A percentile compares a stretch with the other conserved stretches of the same genome.
phyloP scores from a whole-genome alignment of 2,113 vertebrate genomes.

The Lutjanus erythropterus region DNA sequence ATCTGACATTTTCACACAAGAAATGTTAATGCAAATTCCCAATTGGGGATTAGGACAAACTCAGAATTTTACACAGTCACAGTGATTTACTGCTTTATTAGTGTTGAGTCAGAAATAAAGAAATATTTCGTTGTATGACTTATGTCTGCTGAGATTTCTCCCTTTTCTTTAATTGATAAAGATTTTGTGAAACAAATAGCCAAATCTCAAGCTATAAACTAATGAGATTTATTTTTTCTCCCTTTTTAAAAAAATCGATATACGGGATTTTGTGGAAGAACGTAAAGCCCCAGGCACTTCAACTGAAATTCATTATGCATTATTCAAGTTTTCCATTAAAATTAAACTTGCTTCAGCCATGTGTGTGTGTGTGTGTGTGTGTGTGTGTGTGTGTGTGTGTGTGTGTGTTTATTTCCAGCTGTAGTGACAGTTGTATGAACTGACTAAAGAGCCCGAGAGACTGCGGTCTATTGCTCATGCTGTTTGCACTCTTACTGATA shows the following conservation, averaged over 20 bases:
- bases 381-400: too few relatives aligned
- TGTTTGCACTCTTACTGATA: background rate
- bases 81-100: background rate
- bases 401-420: background rate
- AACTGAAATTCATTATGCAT: background rate
- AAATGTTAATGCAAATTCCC: too few relatives aligned
- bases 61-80: background rate
- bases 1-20: too few relatives aligned
- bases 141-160: background rate
- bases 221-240: background rate
- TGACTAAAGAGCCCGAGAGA: background rate
- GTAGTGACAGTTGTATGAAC: background rate
- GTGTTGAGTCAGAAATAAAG: background rate
- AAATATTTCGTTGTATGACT: background rate
- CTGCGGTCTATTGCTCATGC: conserved; percentile 4
- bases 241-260: background rate
- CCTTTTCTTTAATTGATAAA: background rate
- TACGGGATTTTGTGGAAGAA: background rate
- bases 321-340: background rate
- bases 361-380: too few relatives aligned
- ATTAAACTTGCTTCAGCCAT: background rate
- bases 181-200: background rate
- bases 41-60: too few relatives aligned
- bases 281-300: background rate
- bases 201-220: background rate